Percentiles rank a stretch among this genome's conserved stretches.
phyloP scores from a whole-genome alignment of 2,888 invertebrate species.

The Callosobruchus maculatus region DNA sequence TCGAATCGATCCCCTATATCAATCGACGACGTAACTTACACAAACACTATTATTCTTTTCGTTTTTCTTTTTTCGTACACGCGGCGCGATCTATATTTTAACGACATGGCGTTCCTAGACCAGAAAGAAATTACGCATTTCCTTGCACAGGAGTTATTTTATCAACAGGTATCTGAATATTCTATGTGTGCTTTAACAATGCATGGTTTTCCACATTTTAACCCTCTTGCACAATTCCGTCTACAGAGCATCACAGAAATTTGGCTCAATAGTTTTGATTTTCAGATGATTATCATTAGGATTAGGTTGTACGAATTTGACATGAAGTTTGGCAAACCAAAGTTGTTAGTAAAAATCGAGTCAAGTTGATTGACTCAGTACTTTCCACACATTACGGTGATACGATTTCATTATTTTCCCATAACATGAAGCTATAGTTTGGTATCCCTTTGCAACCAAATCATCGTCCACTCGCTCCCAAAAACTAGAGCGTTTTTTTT shows the following conservation, averaged over 20 bases:
- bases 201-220: neutral
- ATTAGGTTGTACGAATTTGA: no score
- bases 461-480: no score
- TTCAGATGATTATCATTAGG: no score
- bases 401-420: no score
- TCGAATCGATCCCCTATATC: conserved; percentile 8
- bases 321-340: no score
- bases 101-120: conserved; percentile 58
- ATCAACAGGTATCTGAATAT: conserved; percentile 56
- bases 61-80: conserved; percentile 5
- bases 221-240: neutral
- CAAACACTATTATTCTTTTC: neutral
- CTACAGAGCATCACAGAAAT: neutral
- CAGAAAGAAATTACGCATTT: conserved; percentile 82
- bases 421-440: no score
- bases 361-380: no score
- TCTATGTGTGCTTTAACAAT: neutral
- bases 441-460: no score
- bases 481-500: no score
- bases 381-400: no score
- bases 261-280: no score
- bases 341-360: no score
- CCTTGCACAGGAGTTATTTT: conserved; percentile 81
- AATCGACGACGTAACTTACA: conserved; percentile 13
- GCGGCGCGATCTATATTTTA: neutral